Conservation (phyloP, 2,888 invertebrate species). For the Eulithis prunata region DNA sequence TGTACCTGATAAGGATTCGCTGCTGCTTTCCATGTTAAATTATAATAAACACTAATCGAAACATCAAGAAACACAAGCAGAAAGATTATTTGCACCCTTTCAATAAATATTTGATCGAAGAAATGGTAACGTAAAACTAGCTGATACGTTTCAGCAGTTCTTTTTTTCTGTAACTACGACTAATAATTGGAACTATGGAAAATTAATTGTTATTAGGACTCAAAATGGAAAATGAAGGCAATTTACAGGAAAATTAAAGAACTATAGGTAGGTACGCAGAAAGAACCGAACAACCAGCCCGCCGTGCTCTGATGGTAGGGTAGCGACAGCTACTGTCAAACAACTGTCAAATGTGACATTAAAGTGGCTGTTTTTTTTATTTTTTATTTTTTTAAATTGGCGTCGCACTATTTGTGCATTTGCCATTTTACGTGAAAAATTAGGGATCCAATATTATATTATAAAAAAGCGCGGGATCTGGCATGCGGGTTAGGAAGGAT, state of each 20-base stretch:
- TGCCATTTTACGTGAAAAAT: too few relatives aligned
- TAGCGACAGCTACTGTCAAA: too few relatives aligned
- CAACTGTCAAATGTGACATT: too few relatives aligned
- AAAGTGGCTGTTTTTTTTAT: too few relatives aligned
- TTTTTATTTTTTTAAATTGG: too few relatives aligned
- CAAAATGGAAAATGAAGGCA: neutral
- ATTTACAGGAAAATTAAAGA: neutral
- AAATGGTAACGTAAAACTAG: slow-evolving; percentile 16
- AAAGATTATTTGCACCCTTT: slow-evolving; percentile 11
- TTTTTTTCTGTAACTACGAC: neutral
- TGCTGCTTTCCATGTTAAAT: slow-evolving; percentile 71
- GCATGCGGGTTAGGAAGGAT: too few relatives aligned
- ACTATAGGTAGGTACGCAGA: too few relatives aligned
- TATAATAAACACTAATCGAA: slow-evolving; percentile 26
- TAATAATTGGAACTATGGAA: neutral
- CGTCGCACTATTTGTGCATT: too few relatives aligned
- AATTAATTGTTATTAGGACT: neutral
- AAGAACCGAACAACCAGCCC: too few relatives aligned
- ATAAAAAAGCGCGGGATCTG: too few relatives aligned
- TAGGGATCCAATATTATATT: too few relatives aligned
- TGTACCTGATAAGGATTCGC: slow-evolving; percentile 73
- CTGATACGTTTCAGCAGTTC: slow-evolving; percentile 1
- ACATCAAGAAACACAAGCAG: slow-evolving; percentile 25
- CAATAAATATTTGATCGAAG: slow-evolving; percentile 34
- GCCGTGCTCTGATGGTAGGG: too few relatives aligned